Conservation (phyloP, 2,113 vertebrate species). For the Condylura cristata region DNA sequence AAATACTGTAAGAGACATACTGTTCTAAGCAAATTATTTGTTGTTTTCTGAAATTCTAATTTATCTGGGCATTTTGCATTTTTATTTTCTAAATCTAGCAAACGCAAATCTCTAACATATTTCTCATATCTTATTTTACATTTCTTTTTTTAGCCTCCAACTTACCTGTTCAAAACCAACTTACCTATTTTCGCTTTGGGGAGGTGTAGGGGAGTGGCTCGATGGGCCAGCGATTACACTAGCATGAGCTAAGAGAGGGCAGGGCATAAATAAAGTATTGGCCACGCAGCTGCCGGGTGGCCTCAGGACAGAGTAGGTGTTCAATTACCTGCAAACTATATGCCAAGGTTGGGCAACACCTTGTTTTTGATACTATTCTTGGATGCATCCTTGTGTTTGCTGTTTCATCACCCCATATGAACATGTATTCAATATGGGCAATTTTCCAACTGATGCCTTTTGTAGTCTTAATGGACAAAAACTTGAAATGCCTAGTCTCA, state of each 20-base stretch:
- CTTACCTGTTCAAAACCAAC: neutral
- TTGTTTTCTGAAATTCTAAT: neutral
- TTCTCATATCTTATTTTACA: neutral
- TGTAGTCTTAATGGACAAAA: neutral
- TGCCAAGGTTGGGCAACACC: slow-evolving; percentile 41
- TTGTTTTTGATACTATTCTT: slow-evolving; percentile 77
- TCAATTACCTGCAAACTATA: slow-evolving; percentile 20
- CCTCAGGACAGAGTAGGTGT: slow-evolving; percentile 71
- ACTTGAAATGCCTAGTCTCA: neutral
- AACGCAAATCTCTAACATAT: neutral
- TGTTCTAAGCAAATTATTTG: neutral
- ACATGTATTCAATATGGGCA: neutral
- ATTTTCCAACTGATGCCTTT: neutral
- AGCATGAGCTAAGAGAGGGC: slow-evolving; percentile 40
- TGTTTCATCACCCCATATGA: slow-evolving; percentile 18
- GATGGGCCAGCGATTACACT: slow-evolving; percentile 40
- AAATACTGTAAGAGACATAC: neutral
- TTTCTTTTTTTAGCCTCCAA: neutral
- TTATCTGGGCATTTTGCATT: neutral
- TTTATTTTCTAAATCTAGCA: neutral
- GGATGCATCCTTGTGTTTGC: neutral
- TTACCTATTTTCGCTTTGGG: slow-evolving; percentile 30
- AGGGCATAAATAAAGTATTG: slow-evolving; percentile 47
- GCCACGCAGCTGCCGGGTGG: slow-evolving; percentile 58
- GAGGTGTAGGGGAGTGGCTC: slow-evolving; percentile 33